Conservation (phyloP, 2,888 invertebrate genomes). For the Diaprepes abbreviatus region DNA sequence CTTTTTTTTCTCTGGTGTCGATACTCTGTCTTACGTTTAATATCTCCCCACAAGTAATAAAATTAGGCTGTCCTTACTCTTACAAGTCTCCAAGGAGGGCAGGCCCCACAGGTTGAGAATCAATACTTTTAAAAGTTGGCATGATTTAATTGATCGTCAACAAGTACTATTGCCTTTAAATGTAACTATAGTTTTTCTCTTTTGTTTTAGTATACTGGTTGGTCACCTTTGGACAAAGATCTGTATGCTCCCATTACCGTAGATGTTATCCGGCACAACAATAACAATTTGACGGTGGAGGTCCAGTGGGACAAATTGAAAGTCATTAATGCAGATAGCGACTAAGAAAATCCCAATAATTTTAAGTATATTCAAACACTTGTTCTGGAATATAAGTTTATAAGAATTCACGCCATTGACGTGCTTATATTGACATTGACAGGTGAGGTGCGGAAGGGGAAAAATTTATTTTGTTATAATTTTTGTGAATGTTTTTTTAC, state of each 20-base stretch:
- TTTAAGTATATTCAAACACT: conserved; percentile 10
- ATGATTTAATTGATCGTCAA: no score
- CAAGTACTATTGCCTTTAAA: no score
- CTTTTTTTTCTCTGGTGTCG: no score
- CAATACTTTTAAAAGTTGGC: no score
- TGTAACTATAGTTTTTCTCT: background rate
- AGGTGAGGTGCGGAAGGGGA: background rate
- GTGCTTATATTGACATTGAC: background rate
- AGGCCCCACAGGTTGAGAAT: no score
- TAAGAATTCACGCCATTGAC: conserved; percentile 8
- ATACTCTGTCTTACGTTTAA: no score
- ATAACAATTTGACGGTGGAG: conserved; percentile 63
- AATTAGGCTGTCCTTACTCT: no score
- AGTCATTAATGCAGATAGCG: conserved; percentile 62
- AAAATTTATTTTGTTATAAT: no score
- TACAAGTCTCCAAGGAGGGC: no score
- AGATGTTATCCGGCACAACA: conserved; percentile 61
- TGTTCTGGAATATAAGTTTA: conserved; percentile 16
- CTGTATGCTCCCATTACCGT: conserved; percentile 64
- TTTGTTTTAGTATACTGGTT: conserved; percentile 65
- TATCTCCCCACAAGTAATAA: no score
- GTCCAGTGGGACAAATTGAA: conserved; percentile 65
- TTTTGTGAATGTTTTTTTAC: no score
- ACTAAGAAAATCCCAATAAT: conserved; percentile 54
- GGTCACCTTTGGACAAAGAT: conserved; percentile 66